phyloP scores from a whole-genome alignment of 2,888 invertebrate genomes.

The Diplazon laetatorius region DNA sequence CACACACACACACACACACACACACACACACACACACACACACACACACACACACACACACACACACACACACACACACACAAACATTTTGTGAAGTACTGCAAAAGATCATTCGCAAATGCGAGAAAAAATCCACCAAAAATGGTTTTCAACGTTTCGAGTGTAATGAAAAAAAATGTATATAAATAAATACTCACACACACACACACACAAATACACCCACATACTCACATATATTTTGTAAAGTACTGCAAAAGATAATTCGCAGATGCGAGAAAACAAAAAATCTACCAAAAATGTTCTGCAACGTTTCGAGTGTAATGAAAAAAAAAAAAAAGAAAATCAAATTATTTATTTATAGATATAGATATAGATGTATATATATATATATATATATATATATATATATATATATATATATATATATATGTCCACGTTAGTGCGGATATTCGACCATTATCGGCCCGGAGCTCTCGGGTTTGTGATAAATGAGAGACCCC shows the following conservation, averaged over 20 bases:
- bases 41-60: not conserved
- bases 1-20: not conserved
- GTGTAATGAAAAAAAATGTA: not conserved
- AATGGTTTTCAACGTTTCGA: not conserved
- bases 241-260: not conserved
- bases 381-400: no score
- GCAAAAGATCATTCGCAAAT: not conserved
- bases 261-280: not conserved
- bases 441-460: no score
- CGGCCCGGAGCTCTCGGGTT: not conserved
- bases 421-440: no score
- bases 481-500: slow-evolving; percentile 11
- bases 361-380: no score
- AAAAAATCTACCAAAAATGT: not conserved
- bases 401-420: no score
- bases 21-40: not conserved
- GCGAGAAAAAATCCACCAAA: not conserved
- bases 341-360: no score
- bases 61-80: not conserved
- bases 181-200: no score
- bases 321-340: not conserved
- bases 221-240: not conserved
- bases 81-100: not conserved
- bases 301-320: not conserved
- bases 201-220: no score